Evolutionary conservation across 2,797 vertebrate genomes (phyloP).

Genomic region (Vireo griseus): DNA sequence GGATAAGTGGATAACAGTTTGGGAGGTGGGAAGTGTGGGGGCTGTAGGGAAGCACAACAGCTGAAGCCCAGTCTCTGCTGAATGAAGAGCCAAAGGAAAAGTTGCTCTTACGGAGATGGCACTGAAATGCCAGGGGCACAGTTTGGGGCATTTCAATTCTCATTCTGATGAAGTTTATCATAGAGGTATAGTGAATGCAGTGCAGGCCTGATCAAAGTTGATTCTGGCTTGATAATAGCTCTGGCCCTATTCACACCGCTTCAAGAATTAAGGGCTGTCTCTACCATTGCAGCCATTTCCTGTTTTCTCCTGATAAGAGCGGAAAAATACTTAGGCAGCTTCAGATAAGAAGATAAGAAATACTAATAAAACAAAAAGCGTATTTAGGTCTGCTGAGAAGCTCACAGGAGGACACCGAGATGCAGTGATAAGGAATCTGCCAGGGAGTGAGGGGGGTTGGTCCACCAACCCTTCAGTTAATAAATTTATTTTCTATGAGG

Average conservation of each 20-base stretch:
- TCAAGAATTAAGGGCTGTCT: background rate
- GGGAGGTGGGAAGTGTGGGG: background rate
- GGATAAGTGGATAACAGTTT: background rate
- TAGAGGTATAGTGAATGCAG: background rate
- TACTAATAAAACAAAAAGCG: constrained; percentile 33
- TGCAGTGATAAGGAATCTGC: background rate
- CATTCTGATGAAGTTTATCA: background rate
- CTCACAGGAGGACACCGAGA: constrained; percentile 3
- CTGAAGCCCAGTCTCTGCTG: background rate
- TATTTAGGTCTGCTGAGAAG: background rate
- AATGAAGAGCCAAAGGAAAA: background rate
- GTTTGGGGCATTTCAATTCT: background rate
- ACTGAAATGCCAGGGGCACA: background rate
- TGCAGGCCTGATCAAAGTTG: background rate
- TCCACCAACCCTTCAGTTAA: background rate
- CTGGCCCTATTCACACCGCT: background rate
- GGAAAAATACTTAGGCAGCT: constrained; percentile 12
- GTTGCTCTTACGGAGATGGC: background rate
- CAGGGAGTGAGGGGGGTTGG: background rate
- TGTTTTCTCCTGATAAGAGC: background rate
- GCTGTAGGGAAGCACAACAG: background rate
- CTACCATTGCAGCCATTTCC: background rate
- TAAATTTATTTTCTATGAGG: constrained; percentile 21
- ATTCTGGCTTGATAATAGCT: background rate
- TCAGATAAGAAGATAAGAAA: constrained; percentile 34